phyloP scores from a whole-genome alignment of 2,888 invertebrate species.

The Cyclophora albipunctata region DNA sequence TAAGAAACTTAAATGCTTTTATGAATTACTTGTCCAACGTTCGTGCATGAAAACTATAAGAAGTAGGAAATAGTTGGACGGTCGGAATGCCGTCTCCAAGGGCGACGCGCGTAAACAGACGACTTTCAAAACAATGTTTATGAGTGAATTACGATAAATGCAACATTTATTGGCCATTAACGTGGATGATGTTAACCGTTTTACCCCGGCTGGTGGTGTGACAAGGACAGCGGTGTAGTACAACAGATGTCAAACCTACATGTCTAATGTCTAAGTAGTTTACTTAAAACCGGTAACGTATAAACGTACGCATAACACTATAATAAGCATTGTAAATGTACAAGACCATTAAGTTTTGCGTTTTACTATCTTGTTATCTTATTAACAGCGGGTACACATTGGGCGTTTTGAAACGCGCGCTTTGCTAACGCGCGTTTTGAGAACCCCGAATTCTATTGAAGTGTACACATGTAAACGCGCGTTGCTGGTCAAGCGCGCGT shows the following conservation, averaged over 20 bases:
- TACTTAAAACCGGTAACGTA: neutral
- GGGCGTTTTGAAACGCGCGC: too few relatives aligned
- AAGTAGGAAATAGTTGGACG: conserved; percentile 15
- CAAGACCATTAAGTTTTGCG: too few relatives aligned
- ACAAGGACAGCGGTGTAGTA: neutral
- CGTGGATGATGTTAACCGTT: neutral
- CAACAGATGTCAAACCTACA: neutral
- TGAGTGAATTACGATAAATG: neutral
- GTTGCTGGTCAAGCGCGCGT: too few relatives aligned
- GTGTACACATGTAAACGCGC: too few relatives aligned
- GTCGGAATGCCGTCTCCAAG: conserved; percentile 13
- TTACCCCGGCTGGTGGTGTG: neutral
- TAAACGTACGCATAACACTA: too few relatives aligned
- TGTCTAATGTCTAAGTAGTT: neutral
- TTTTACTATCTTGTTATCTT: too few relatives aligned
- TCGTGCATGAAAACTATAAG: conserved; percentile 12
- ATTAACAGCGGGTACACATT: too few relatives aligned
- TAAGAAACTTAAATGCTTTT: neutral
- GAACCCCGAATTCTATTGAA: too few relatives aligned
- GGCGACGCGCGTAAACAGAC: conserved; percentile 6
- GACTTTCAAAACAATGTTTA: conserved; percentile 1
- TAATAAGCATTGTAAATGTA: too few relatives aligned
- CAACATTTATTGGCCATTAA: neutral
- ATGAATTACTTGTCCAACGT: neutral
- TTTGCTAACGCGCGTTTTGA: too few relatives aligned